Evolutionary conservation across 1,140 invertebrate genomes (phyloP).

Genomic region (Glossosoma conforme): DNA sequence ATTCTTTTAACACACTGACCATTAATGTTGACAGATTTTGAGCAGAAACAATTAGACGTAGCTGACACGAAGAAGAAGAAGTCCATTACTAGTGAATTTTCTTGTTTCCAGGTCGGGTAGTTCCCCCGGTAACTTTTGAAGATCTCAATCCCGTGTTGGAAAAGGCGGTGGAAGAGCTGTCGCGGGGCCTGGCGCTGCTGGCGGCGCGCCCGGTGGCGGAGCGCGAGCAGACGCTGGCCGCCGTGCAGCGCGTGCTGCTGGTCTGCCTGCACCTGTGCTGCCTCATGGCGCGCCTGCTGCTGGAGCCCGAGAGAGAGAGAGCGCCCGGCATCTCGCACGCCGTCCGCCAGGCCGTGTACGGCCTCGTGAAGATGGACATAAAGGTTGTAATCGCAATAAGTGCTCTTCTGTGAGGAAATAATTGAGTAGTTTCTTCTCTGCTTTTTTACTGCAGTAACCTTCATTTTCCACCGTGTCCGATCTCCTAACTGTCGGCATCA

Average conservation of each 20-base stretch:
- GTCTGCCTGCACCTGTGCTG: constrained; percentile 79
- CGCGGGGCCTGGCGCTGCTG: constrained; percentile 50
- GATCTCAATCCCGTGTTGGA: constrained; percentile 79
- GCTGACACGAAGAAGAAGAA: too few species aligned
- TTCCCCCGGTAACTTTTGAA: constrained; percentile 71
- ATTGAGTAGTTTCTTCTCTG: too few species aligned
- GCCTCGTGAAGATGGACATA: constrained; percentile 66
- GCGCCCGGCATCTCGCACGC: constrained; percentile 49
- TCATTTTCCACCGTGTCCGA: too few species aligned
- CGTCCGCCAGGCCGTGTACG: constrained; percentile 61
- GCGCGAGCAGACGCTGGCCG: constrained; percentile 65
- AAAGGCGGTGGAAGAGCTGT: constrained; percentile 69
- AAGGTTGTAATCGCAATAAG: too few species aligned
- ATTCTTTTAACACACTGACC: background rate
- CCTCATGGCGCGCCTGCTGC: constrained; percentile 62
- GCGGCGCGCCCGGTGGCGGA: constrained; percentile 51
- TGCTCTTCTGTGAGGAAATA: too few species aligned
- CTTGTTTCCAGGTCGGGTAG: constrained; percentile 56
- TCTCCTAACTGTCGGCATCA: too few species aligned
- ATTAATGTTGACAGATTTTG: too few species aligned
- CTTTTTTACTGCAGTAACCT: too few species aligned
- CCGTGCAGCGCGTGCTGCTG: constrained; percentile 78
- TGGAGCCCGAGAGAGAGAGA: constrained; percentile 47
- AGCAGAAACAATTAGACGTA: too few species aligned
- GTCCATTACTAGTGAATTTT: too few species aligned